Conservation (phyloP, 1,140 invertebrate genomes). For the Phenacoccus solenopsis region DNA sequence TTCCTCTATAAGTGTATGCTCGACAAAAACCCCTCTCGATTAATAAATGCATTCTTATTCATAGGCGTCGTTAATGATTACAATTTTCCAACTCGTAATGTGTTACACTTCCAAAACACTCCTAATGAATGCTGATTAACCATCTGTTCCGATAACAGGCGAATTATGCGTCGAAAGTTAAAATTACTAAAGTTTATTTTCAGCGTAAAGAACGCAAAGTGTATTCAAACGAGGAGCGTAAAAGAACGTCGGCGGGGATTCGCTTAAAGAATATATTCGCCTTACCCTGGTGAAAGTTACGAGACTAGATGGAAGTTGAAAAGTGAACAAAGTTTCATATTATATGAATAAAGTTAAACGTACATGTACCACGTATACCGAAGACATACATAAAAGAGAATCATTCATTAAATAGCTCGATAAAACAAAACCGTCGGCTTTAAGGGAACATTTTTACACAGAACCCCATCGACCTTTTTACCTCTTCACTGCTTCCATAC, state of each 20-base stretch:
- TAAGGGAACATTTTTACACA: no score
- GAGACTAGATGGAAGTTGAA: not conserved
- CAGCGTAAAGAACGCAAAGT: not conserved
- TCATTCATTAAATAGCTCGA: not conserved
- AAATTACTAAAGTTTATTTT: not conserved
- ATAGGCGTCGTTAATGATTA: no score
- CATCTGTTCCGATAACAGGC: not conserved
- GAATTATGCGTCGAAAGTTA: not conserved
- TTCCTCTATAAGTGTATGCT: no score
- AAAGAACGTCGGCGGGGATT: not conserved
- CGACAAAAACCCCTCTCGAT: no score
- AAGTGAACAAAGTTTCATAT: not conserved
- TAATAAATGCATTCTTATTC: no score
- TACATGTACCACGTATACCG: no score
- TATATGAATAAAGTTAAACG: no score
- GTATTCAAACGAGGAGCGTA: not conserved
- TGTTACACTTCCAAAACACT: not conserved
- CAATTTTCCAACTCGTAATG: no score
- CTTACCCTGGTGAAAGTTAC: no score
- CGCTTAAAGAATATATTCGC: not conserved
- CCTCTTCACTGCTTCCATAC: not conserved
- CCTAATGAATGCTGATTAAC: not conserved
- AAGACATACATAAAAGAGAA: not conserved
- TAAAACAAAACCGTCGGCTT: not conserved
- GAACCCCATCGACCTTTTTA: not conserved